phyloP scores from a whole-genome alignment of 2,888 invertebrate species.

The Diaprepes abbreviatus region DNA sequence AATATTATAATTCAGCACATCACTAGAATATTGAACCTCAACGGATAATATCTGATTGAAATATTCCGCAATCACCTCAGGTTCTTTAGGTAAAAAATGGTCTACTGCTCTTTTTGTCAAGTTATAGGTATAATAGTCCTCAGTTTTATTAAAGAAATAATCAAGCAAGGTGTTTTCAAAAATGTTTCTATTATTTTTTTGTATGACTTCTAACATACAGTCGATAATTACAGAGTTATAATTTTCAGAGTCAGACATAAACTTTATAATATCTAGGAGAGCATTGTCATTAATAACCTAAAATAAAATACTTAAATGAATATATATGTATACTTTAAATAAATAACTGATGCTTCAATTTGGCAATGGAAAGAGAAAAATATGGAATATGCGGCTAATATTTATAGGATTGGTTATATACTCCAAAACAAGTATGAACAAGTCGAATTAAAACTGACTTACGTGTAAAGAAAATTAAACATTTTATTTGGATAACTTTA shows the following conservation, averaged over 20 bases:
- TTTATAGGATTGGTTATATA: no score
- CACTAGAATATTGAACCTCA: background rate
- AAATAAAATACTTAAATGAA: background rate
- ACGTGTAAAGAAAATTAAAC: no score
- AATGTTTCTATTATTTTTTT: background rate
- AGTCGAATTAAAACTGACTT: no score
- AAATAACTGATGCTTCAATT: no score
- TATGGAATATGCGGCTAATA: no score
- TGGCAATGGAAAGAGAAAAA: no score
- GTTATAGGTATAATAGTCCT: background rate
- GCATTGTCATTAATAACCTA: background rate
- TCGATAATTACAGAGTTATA: background rate
- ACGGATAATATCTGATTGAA: background rate
- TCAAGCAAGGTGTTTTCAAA: constrained; percentile 1
- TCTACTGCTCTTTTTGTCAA: background rate
- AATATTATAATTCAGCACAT: background rate
- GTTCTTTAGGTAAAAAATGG: constrained; percentile 1
- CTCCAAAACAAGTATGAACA: no score
- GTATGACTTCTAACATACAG: background rate
- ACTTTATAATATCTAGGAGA: background rate
- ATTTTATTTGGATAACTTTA: no score
- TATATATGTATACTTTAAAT: no score
- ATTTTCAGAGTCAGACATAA: background rate
- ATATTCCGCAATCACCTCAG: constrained; percentile 6
- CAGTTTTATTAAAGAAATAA: background rate